phyloP scores from a whole-genome alignment of 2,888 invertebrate genomes.

The Limnephilus lunatus region DNA sequence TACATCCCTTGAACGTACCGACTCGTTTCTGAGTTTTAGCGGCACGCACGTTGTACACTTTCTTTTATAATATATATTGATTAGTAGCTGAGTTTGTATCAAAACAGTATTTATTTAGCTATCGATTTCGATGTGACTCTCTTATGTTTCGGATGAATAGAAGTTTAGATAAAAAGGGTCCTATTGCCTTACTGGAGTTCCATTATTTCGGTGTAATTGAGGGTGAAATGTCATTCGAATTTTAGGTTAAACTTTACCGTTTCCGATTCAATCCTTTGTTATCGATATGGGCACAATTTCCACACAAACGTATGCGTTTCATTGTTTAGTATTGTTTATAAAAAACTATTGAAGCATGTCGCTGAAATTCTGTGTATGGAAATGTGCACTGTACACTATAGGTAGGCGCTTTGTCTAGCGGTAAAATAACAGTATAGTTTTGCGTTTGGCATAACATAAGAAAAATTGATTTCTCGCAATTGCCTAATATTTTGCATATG shows the following conservation, averaged over 20 bases:
- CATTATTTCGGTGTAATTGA: conserved; percentile 39
- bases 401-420: background rate
- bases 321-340: conserved; percentile 7
- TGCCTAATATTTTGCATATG: background rate
- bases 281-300: conserved; percentile 5
- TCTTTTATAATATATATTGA: no score
- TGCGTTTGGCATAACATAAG: background rate
- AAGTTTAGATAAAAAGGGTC: background rate
- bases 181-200: background rate
- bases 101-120: background rate
- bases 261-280: conserved; percentile 16
- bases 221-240: conserved; percentile 37
- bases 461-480: background rate
- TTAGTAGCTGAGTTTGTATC: background rate
- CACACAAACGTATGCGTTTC: conserved; percentile 4
- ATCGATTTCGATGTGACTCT: conserved; percentile 5
- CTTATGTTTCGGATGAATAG: background rate
- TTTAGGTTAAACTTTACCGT: conserved; percentile 23
- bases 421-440: background rate
- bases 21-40: no score
- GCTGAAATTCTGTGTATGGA: background rate
- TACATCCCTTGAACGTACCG: no score
- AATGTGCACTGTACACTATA: background rate
- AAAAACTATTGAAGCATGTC: conserved; percentile 25
- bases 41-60: no score